Percentiles rank a stretch among this genome's conserved stretches.
phyloP scores from a whole-genome alignment of 2,888 invertebrate genomes.

The Diarsia brunnea region DNA sequence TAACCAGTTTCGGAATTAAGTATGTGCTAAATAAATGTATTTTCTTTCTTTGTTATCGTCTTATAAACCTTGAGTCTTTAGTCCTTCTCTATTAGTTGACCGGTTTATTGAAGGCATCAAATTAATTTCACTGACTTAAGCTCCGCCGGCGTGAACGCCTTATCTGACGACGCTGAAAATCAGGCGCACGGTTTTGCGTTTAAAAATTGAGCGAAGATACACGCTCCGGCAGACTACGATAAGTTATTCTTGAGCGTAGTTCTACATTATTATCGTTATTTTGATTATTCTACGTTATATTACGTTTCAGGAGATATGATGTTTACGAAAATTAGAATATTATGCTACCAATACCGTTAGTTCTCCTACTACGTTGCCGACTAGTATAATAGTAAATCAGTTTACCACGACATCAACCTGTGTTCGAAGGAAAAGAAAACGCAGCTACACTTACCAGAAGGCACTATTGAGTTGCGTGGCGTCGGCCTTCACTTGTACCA shows the following conservation, averaged over 20 bases:
- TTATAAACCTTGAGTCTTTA: too few species aligned
- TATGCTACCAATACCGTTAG: not conserved
- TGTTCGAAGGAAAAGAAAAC: too few species aligned
- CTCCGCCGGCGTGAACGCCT: too few species aligned
- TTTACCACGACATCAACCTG: not conserved
- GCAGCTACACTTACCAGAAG: conserved; percentile 94
- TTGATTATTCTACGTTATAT: not conserved
- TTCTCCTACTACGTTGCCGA: not conserved
- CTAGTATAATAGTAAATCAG: conserved; percentile 18
- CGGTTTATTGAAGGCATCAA: not conserved
- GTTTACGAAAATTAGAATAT: not conserved
- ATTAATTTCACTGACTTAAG: not conserved
- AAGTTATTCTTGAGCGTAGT: not conserved
- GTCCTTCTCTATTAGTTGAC: not conserved
- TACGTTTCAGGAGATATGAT: not conserved
- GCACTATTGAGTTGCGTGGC: conserved; percentile 97
- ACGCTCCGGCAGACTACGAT: not conserved
- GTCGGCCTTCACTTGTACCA: conserved; percentile 97
- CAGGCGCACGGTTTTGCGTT: not conserved
- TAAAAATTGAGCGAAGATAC: not conserved
- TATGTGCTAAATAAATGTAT: too few species aligned
- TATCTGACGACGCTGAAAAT: not conserved
- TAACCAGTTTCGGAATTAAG: too few species aligned
- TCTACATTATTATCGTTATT: too few species aligned
- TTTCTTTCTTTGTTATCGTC: too few species aligned